These are phyloP conservation scores for Leptocoma aspasia DNA, from an alignment of 2,113 vertebrate species.

Conservation along the genomic window DNA sequence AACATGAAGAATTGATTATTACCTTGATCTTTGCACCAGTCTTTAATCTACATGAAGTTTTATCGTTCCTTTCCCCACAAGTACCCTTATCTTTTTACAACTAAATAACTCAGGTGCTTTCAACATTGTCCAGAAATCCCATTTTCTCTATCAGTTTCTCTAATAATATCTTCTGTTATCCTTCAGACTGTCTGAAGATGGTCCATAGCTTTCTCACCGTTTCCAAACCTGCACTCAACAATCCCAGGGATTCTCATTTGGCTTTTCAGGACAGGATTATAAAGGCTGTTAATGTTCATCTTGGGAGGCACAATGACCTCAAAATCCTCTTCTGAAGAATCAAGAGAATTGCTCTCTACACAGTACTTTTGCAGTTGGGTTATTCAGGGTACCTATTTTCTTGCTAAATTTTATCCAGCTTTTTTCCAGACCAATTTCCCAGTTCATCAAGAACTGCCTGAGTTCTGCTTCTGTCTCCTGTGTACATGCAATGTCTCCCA, in stretches of 20 bases:
- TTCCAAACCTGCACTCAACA: neutral
- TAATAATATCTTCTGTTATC: neutral
- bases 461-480: neutral
- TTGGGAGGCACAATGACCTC: neutral
- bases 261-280: neutral
- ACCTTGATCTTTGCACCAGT: neutral
- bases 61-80: neutral
- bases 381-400: neutral
- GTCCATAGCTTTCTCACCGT: neutral
- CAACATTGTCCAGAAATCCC: neutral
- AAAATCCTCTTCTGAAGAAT: neutral
- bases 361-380: neutral
- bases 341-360: neutral
- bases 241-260: neutral
- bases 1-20: neutral
- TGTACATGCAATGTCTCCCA: neutral
- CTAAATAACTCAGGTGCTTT: neutral
- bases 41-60: slow-evolving; percentile 6
- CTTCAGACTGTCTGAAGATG: neutral
- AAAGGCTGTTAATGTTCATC: neutral
- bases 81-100: neutral
- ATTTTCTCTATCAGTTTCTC: neutral
- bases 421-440: neutral
- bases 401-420: neutral
- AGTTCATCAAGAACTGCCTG: neutral